Base-by-base conservation (phyloP, 1,140 invertebrate species). In the Drosophila orena region DNA sequence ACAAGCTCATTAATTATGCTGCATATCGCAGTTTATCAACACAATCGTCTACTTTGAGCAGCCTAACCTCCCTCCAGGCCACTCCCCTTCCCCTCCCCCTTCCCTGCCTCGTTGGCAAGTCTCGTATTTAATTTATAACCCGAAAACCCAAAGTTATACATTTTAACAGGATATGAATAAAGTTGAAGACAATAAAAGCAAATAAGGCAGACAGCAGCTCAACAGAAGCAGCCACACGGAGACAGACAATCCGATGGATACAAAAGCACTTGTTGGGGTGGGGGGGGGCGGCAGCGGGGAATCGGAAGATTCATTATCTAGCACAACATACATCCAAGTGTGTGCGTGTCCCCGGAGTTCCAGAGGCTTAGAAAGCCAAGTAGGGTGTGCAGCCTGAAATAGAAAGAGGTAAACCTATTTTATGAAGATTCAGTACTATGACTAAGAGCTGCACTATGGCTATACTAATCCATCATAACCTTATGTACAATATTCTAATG, bases 81-180 rank as follows among this genome's bases (percentile, higher is more conserved):
- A 35, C 30, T 40, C 0, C 4, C 5, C 14, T 10, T 10, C 37
- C 6, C n/a, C 40, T 2, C 14, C n/a, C 40, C 5, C n/a, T 7
- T 5, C 15, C 4, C 3, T 4, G 11, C 10, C 42, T 44, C 12
- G 15, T 14, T 20, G 8, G 46, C 11, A 1, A 38, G 59, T 12
- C 27, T 53, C 60, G 84, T 73, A 89, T 89, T 90, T 89, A 89
- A 89, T 89, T 89, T 89, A 89, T 89, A 89, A 89, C 84, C 80
- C 79, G 73, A 79, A 89, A 89, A 81, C 79, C 77, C 79, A 90
- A 89, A 89, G 84, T 89, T 89, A 89, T 89, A 89, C 84, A 89
- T 89, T 89, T 89, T 84, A 89, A 84, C 84, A 89, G 84, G 84
- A 89, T 89, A 89, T 89, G 84, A 89, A 89, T 89, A 89, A 89